Evolutionary conservation across 2,888 invertebrate species (phyloP), one percentile per base, ranked within the genome.

Genomic region (Vesta saturnalis): DNA sequence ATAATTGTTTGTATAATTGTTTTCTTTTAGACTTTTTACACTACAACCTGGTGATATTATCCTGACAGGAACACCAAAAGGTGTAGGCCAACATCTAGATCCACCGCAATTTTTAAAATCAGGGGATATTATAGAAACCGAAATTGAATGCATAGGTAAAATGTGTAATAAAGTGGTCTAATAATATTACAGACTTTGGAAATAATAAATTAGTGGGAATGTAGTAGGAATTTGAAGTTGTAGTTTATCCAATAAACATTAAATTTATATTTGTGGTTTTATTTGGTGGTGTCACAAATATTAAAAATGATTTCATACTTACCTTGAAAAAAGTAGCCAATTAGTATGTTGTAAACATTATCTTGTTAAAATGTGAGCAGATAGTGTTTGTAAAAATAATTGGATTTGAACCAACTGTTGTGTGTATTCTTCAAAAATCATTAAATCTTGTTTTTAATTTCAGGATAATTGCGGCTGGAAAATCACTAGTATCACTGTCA

Each of bases 381-480:
- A 8, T 35, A 35, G 10, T 35, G 6, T 35, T 35, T 35, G 10
- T 12, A 35, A 35, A 8, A 35, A 12, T 8, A 35, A 35, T 35
- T 35, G 35, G 10, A 35, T 35, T 8, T 35, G 10, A 35, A 35
- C 12, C 35, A 35, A n/a, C n/a, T n/a, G n/a, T n/a, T n/a, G n/a
- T n/a, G n/a, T 30, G 30, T 46, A 12, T 4, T 46, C 14, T 46
- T 46, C 14, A 6, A 46, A 12, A 5, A 8, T 49, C 19, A 30
- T 61, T 30, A 21, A 43, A 21, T 12, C 1, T 60, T 54, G 14
- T 10, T n/a, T 62, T 18, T 57, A 10, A 72, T 81, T 81, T 30
- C 78, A 88, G 88, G 76, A 85, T 88, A 76, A 83, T 88, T 43
- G 86, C 85, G 0, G 85, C 86, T 73, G 86, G 87, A 60, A 85